Conservation (phyloP, 2,888 invertebrate species). For the Epirrhoe tristata region DNA sequence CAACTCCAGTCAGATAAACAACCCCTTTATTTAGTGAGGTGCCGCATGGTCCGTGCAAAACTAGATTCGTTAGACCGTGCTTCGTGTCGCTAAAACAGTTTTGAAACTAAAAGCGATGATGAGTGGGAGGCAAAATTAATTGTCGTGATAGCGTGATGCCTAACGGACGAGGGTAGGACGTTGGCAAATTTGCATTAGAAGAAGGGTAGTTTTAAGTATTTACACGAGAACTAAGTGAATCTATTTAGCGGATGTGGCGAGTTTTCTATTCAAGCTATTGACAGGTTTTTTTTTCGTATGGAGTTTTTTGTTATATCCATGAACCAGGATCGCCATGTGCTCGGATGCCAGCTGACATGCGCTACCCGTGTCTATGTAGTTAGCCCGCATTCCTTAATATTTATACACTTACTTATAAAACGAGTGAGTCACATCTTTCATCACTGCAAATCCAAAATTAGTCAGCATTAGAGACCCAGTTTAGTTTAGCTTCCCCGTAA, state of each 20-base stretch:
- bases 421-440: constrained; percentile 80
- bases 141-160: constrained; percentile 72
- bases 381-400: constrained; percentile 78
- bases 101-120: constrained; percentile 76
- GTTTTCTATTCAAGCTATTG: constrained; percentile 55
- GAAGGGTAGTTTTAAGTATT: constrained; percentile 58
- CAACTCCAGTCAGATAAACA: constrained; percentile 41
- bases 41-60: constrained; percentile 60
- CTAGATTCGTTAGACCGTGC: constrained; percentile 61
- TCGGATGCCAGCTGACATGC: constrained; percentile 78
- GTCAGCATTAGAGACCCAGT: constrained; percentile 71
- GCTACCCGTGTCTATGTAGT: constrained; percentile 75
- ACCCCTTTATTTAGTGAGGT: constrained; percentile 52
- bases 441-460: constrained; percentile 84
- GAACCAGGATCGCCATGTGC: constrained; percentile 74
- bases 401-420: constrained; percentile 77
- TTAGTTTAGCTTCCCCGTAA: constrained; percentile 68
- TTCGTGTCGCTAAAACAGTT: constrained; percentile 62
- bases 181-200: constrained; percentile 43
- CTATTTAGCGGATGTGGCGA: constrained; percentile 62
- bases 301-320: constrained; percentile 51
- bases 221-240: constrained; percentile 52
- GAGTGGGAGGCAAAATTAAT: constrained; percentile 70
- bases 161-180: constrained; percentile 61
- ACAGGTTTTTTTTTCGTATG: constrained; percentile 33